Evolutionary conservation across 2,797 vertebrate genomes (phyloP).

Genomic region (Mallotus villosus): DNA sequence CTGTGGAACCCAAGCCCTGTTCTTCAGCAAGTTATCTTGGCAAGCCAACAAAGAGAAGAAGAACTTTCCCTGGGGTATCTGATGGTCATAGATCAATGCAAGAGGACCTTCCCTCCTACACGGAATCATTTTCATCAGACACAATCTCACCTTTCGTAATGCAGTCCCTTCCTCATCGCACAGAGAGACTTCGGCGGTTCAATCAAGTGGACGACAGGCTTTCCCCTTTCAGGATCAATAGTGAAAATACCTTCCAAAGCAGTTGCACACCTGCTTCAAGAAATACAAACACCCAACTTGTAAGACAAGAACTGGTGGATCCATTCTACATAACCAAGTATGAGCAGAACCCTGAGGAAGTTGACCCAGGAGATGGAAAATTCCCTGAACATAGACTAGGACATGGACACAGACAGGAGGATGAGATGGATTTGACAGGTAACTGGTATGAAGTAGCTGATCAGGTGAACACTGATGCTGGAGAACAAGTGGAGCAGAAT

Average conservation of each 20-base stretch:
- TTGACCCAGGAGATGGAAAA: slow-evolving; percentile 44
- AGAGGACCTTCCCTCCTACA: slow-evolving; percentile 53
- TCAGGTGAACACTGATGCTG: slow-evolving; percentile 22
- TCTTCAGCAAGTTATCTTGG: slow-evolving; percentile 21
- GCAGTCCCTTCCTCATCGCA: slow-evolving; percentile 57
- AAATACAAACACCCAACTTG: slow-evolving; percentile 32
- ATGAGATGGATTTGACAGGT: slow-evolving; percentile 22
- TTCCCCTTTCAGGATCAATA: slow-evolving; percentile 46
- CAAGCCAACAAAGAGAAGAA: slow-evolving; percentile 66
- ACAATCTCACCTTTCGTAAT: slow-evolving; percentile 67
- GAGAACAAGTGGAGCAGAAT: slow-evolving; percentile 46
- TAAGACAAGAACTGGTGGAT: slow-evolving; percentile 29
- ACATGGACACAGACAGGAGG: neutral
- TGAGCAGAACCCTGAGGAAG: slow-evolving; percentile 51
- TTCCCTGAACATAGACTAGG: slow-evolving; percentile 26
- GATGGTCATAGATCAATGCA: slow-evolving; percentile 30
- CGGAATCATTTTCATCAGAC: slow-evolving; percentile 68
- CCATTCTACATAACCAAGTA: slow-evolving; percentile 49
- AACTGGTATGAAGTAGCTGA: slow-evolving; percentile 20
- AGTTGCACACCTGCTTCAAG: slow-evolving; percentile 40
- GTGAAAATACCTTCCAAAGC: slow-evolving; percentile 48
- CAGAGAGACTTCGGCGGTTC: slow-evolving; percentile 48
- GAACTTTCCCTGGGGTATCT: slow-evolving; percentile 72
- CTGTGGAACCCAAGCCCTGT: slow-evolving; percentile 56
- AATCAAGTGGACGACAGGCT: slow-evolving; percentile 32